Evolutionary conservation across 1,140 invertebrate genomes (phyloP).

Genomic region (Paraescarpia echinospica): DNA sequence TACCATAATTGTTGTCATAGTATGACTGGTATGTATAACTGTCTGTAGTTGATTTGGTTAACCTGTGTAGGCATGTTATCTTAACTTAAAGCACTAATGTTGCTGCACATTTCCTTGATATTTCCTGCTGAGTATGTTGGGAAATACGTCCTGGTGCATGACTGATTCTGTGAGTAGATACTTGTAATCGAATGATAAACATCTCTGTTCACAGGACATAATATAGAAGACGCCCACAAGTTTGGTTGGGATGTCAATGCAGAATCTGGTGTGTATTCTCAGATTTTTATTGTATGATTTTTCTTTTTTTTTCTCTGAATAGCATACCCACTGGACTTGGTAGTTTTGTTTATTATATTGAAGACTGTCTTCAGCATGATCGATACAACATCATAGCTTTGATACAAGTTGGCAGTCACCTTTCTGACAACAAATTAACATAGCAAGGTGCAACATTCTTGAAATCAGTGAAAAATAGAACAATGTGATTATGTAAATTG

Average conservation of each 20-base stretch:
- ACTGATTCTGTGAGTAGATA: neutral
- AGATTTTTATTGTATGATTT: too few species aligned
- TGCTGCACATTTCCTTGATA: neutral
- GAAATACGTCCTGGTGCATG: neutral
- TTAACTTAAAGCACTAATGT: neutral
- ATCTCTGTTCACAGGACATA: constrained; percentile 38
- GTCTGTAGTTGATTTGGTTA: neutral
- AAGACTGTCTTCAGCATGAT: neutral
- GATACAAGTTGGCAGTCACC: neutral
- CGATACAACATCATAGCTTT: neutral
- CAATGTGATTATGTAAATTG: neutral
- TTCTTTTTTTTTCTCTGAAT: too few species aligned
- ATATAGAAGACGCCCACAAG: constrained; percentile 56
- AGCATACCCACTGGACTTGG: neutral
- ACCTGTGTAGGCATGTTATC: neutral
- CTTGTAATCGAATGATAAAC: neutral
- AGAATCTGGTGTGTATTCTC: constrained; percentile 32
- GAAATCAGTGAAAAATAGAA: neutral
- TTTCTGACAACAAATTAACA: neutral
- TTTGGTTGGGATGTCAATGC: constrained; percentile 63
- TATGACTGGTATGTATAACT: neutral
- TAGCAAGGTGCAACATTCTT: neutral
- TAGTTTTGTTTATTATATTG: neutral
- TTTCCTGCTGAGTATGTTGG: too few species aligned
- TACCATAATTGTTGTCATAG: neutral